These are phyloP conservation scores for Bolborhynchus lineola DNA, from an alignment of 2,113 vertebrate genomes.

Conservation along the genomic window DNA sequence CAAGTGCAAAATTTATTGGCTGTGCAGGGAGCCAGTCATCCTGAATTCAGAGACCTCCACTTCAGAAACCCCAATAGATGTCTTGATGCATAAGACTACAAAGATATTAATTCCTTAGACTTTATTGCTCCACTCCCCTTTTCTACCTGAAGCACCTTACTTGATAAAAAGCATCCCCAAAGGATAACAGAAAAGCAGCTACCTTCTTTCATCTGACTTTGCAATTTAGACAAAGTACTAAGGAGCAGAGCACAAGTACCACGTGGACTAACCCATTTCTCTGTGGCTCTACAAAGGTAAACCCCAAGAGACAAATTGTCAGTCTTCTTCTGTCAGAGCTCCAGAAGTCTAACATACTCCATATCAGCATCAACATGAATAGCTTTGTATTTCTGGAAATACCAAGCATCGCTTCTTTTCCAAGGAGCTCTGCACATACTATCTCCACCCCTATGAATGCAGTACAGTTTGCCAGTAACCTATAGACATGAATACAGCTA, in stretches of 20 bases:
- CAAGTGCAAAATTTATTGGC: not conserved
- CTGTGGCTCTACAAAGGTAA: accelerated
- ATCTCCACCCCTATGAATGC: not conserved
- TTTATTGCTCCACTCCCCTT: not conserved
- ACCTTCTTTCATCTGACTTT: not conserved
- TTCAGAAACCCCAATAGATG: not conserved
- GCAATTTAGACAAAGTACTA: not conserved
- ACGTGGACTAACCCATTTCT: accelerated
- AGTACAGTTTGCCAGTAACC: not conserved
- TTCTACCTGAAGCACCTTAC: not conserved
- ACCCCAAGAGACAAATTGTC: accelerated
- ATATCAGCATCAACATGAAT: not conserved
- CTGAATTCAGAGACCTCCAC: not conserved
- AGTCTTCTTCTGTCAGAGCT: not conserved
- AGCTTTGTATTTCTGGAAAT: not conserved
- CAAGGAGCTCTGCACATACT: not conserved
- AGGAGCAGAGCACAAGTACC: not conserved
- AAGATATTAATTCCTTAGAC: not conserved
- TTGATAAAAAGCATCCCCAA: not conserved
- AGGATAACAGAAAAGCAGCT: not conserved
- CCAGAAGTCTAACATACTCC: not conserved
- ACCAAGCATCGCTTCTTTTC: not conserved
- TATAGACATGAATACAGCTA: accelerated
- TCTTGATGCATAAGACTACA: no score
- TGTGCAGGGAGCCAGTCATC: not conserved